A percentile compares a stretch with the other conserved stretches of the same genome.
Conservation (phyloP, 2,797 vertebrate genomes). For the Phrynocephalus vlangalii region DNA sequence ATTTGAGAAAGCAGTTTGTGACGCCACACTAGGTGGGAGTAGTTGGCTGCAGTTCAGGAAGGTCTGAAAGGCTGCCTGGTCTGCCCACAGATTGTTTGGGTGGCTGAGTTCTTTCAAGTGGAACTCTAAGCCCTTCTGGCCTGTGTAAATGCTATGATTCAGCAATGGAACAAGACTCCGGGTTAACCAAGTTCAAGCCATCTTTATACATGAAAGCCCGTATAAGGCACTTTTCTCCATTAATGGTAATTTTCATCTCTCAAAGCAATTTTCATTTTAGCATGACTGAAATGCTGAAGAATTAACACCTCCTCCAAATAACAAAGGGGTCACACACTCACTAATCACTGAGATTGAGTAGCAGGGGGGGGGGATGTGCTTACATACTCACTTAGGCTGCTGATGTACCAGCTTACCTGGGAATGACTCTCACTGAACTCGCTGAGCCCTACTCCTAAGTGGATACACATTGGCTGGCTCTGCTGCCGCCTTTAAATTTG, state of each 20-base stretch:
- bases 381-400: neutral
- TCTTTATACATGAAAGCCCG: constrained; percentile 15
- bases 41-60: neutral
- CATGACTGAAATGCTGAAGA: constrained; percentile 39
- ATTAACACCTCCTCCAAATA: constrained; percentile 7
- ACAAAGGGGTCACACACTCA: constrained; percentile 21
- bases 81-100: neutral
- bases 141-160: neutral
- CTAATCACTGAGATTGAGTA: constrained; percentile 32
- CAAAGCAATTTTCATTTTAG: constrained; percentile 40
- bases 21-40: neutral
- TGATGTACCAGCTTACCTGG: neutral
- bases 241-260: constrained; percentile 32
- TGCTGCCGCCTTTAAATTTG: neutral
- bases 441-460: neutral
- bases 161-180: neutral
- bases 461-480: no score
- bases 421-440: neutral
- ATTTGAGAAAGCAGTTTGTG: constrained; percentile 1
- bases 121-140: neutral
- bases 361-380: constrained; percentile 30
- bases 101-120: neutral
- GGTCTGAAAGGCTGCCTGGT: neutral
- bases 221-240: neutral
- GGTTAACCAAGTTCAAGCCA: constrained; percentile 6